phyloP scores from a whole-genome alignment of 2,113 vertebrate species.

The Turdus rufiventris region DNA sequence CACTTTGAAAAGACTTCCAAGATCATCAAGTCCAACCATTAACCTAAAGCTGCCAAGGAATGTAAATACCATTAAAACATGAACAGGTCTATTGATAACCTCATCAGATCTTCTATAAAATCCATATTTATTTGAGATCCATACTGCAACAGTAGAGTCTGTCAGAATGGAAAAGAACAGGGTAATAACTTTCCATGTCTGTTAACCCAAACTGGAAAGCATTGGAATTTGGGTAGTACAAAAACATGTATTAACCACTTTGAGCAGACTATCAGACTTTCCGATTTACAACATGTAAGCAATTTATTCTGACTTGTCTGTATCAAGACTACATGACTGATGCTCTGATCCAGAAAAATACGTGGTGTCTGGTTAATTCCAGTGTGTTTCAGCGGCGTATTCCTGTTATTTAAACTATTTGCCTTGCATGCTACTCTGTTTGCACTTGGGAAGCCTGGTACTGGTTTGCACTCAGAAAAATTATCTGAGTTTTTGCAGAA shows the following conservation, averaged over 20 bases:
- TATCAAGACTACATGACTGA: neutral
- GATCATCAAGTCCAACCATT: neutral
- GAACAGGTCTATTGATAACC: neutral
- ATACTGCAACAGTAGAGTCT: neutral
- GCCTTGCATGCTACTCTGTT: neutral
- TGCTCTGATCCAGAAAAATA: neutral
- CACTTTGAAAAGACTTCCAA: neutral
- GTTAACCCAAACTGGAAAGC: neutral
- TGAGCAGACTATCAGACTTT: neutral
- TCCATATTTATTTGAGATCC: neutral
- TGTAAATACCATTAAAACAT: neutral
- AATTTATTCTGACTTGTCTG: neutral
- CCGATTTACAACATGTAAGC: neutral
- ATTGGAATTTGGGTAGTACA: neutral
- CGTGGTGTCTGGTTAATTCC: neutral
- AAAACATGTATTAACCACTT: neutral
- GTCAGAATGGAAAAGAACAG: neutral
- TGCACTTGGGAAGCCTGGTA: neutral
- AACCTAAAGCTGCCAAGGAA: neutral
- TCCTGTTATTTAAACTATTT: neutral
- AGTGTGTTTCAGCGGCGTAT: neutral
- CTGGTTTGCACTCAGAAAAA: neutral
- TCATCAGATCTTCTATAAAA: neutral
- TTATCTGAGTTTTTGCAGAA: neutral
- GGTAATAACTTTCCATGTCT: neutral